Evolutionary conservation across 2,888 invertebrate species (phyloP).

Genomic region (Tetranychus truncatus): DNA sequence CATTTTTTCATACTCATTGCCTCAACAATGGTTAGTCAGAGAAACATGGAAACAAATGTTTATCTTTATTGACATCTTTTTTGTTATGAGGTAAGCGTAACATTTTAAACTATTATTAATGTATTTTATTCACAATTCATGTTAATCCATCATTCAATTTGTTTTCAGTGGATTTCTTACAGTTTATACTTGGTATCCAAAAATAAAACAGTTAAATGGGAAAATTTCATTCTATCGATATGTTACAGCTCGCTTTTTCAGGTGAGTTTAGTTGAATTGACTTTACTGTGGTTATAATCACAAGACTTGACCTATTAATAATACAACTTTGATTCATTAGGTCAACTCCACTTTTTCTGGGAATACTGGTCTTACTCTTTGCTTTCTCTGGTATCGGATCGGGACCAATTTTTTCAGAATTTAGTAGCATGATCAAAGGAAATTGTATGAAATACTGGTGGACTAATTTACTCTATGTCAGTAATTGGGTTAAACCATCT

Average conservation of each 20-base stretch:
- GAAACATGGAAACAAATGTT: slow-evolving; percentile 2
- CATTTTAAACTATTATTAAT: not conserved
- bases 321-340: not conserved
- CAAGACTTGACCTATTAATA: not conserved
- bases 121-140: not conserved
- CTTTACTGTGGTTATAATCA: not conserved
- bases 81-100: not conserved
- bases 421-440: not conserved
- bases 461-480: not conserved
- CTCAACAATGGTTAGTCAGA: not conserved
- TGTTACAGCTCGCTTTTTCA: not conserved
- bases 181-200: slow-evolving; percentile 4
- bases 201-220: not conserved
- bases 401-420: not conserved
- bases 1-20: not conserved
- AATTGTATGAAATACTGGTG: slow-evolving; percentile 3
- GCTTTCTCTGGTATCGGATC: slow-evolving; percentile 4
- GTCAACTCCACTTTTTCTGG: slow-evolving; percentile 7
- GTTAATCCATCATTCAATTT: not conserved
- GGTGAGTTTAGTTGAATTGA: not conserved
- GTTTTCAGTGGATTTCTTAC: not conserved
- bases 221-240: not conserved
- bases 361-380: not conserved
- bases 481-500: not conserved
- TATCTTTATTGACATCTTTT: slow-evolving; percentile 6